Base-by-base conservation (phyloP, 2,888 invertebrate genomes). In the Lottia gigantea region DNA sequence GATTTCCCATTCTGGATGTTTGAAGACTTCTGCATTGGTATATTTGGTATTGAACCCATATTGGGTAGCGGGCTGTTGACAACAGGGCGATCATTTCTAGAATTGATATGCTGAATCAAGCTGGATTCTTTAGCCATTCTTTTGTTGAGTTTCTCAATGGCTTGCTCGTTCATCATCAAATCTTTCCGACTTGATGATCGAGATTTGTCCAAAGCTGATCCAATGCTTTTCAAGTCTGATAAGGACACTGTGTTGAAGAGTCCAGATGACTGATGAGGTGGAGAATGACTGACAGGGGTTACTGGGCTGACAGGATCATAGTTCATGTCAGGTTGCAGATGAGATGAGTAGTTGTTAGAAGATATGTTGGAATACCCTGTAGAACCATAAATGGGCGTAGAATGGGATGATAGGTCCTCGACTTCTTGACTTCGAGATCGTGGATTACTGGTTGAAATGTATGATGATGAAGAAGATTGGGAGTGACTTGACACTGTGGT, bases 301-400 rank as follows among this genome's bases (percentile, higher is more conserved):
- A 81, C 82, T 14, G 84, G 84, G 66, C 83, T 84, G 8, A 85
- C 83, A 40, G 85, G 82, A 73, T 85, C 85, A 72, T 85, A 85
- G 46, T 74, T 80, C 72, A 83, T 80, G 4, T 79, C 79, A n/a
- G 70, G 61, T 45, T 74, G 67, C 46, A 76, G 66, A 47, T 76
- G 76, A 12, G 75, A 71, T 8, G 71, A 67, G 40, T 73, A 70
- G 40, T 70, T 76, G 72, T 47, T 71, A 65, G 40, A 74, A 68
- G 73, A 66, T 40, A 71, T 67, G 62, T 72, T 70, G 8, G 19
- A 23, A 14, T 55, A 55, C 12, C 55, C 55, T 23, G 55, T 55
- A 23, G 23, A 55, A 2, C 55, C 55, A 55, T 55, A 55, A 19
- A 45, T 65, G 15, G 31, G 19, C n/a, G 65, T 65, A 12, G 74